These are phyloP conservation scores for Tenebrio molitor DNA, from an alignment of 1,140 invertebrate species.

Conservation along the genomic window DNA sequence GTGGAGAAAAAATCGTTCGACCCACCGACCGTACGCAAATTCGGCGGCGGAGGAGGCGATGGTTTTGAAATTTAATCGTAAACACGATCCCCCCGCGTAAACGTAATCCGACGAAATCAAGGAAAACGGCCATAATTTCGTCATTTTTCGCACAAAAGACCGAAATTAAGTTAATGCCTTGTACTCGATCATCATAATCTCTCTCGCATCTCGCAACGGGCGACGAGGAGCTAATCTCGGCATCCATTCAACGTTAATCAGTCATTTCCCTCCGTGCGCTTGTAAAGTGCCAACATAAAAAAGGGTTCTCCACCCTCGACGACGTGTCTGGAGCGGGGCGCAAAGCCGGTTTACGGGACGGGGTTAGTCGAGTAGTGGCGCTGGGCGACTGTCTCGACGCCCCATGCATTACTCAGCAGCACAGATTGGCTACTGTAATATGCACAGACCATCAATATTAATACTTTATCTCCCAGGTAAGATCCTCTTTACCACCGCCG, in stretches of 20 bases:
- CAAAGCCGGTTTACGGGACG: neutral
- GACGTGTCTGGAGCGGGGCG: constrained; percentile 5
- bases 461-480: constrained; percentile 52
- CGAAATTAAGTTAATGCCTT: constrained; percentile 38
- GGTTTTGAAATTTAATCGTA: too few relatives aligned
- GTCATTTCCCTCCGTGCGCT: constrained; percentile 26
- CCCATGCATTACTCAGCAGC: constrained; percentile 55
- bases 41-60: too few relatives aligned
- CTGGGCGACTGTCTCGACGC: constrained; percentile 41
- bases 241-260: constrained; percentile 34
- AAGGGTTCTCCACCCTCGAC: neutral
- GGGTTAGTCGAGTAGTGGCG: neutral
- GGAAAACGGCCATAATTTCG: neutral
- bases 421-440: constrained; percentile 57
- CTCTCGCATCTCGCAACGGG: constrained; percentile 5
- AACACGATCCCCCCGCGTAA: too few relatives aligned
- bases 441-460: constrained; percentile 55
- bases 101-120: too few relatives aligned
- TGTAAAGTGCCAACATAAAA: constrained; percentile 32
- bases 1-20: neutral
- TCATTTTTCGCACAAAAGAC: constrained; percentile 20
- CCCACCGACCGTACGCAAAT: too few relatives aligned
- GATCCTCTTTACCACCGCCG: constrained; percentile 44
- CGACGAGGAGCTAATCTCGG: constrained; percentile 28
- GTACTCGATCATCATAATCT: constrained; percentile 37